A percentile compares a stretch with the other conserved stretches of the same genome.
phyloP scores from a whole-genome alignment of 2,113 vertebrate species.

The Sarotherodon lohbergeri region DNA sequence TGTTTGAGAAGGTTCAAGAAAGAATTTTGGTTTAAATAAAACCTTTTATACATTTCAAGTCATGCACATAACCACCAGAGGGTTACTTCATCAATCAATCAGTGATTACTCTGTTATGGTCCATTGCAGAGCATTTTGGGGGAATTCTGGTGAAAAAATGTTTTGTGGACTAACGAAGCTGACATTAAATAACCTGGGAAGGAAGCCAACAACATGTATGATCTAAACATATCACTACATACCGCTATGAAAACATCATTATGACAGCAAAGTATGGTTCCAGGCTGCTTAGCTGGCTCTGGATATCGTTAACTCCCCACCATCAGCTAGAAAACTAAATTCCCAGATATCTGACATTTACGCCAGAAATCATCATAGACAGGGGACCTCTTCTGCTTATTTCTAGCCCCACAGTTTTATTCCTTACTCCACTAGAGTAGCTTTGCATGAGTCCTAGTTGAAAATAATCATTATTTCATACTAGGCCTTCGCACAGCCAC shows the following conservation, averaged over 20 bases:
- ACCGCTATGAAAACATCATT: background rate
- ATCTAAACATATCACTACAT: background rate
- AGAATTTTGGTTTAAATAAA: background rate
- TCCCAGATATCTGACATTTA: background rate
- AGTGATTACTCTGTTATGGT: background rate
- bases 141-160: background rate
- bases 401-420: background rate
- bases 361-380: background rate
- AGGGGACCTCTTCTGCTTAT: background rate
- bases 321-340: background rate
- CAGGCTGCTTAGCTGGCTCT: background rate
- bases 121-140: background rate
- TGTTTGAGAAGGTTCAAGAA: background rate
- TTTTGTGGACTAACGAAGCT: background rate
- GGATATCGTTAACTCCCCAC: background rate
- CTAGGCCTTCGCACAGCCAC: background rate
- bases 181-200: background rate
- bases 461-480: background rate
- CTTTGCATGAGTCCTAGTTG: background rate
- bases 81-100: background rate
- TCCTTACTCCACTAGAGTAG: background rate
- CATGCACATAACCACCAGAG: background rate
- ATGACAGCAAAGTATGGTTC: background rate
- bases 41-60: background rate
- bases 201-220: background rate